These are phyloP conservation scores for Pogoniulus pusillus DNA, from an alignment of 2,797 vertebrate species.

Conservation along the genomic window DNA sequence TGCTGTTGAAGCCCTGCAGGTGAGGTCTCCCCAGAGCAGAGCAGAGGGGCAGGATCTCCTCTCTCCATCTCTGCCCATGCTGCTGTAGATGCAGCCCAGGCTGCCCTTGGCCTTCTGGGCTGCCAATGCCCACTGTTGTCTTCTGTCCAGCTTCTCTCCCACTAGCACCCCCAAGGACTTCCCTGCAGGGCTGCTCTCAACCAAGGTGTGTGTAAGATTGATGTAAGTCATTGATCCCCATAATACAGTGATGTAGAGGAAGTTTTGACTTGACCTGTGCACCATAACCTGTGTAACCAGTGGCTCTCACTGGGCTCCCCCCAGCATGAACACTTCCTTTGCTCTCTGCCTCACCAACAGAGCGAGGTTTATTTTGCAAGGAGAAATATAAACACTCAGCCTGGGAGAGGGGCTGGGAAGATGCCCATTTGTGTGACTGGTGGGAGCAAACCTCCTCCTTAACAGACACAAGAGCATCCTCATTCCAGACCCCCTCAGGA, in stretches of 20 bases:
- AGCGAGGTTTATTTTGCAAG: neutral
- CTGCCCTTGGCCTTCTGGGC: too few relatives aligned
- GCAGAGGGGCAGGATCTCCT: too few relatives aligned
- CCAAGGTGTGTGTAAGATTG: too few relatives aligned
- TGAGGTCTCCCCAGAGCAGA: too few relatives aligned
- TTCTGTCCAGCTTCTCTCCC: too few relatives aligned
- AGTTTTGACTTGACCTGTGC: neutral
- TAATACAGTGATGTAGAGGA: neutral
- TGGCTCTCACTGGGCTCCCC: neutral
- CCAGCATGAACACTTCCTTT: neutral
- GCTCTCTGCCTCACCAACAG: neutral
- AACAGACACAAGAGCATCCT: neutral
- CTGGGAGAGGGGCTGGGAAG: neutral
- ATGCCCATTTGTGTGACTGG: neutral
- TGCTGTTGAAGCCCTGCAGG: neutral
- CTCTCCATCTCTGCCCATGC: too few relatives aligned
- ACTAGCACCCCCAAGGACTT: too few relatives aligned
- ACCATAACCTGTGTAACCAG: neutral
- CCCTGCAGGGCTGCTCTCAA: too few relatives aligned
- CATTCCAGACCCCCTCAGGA: neutral
- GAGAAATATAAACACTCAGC: neutral
- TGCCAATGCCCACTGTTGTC: too few relatives aligned
- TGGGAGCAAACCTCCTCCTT: neutral
- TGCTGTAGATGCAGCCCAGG: too few relatives aligned
- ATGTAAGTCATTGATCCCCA: neutral